These are phyloP conservation scores for Campylomormyrus numenius DNA, from an alignment of 2,113 vertebrate species.

Conservation along the genomic window DNA sequence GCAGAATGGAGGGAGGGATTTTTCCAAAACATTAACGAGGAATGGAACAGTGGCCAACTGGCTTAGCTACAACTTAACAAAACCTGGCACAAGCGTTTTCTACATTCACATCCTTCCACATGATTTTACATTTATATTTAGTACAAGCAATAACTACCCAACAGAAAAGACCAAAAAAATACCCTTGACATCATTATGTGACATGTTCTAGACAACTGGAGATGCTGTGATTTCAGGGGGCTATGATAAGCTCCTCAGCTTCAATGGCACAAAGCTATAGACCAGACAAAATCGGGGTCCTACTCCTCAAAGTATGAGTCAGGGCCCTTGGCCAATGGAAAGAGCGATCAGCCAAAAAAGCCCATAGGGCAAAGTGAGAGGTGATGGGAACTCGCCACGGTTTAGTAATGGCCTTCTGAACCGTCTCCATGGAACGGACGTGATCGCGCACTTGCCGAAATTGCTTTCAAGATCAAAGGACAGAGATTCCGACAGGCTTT, in stretches of 20 bases:
- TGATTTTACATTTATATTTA: not conserved
- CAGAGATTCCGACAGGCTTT: not conserved
- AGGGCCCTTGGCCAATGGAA: not conserved
- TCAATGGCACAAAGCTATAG: not conserved
- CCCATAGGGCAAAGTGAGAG: not conserved
- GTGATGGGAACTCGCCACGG: not conserved
- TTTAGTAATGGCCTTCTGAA: not conserved
- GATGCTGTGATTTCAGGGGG: not conserved
- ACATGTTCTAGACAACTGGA: not conserved
- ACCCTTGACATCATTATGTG: not conserved
- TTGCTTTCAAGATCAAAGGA: conserved; percentile 13
- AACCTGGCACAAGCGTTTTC: not conserved
- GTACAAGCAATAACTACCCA: not conserved
- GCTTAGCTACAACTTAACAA: not conserved
- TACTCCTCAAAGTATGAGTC: not conserved
- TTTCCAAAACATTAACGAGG: not conserved
- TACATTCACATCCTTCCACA: not conserved
- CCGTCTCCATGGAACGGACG: not conserved
- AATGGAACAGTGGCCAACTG: not conserved
- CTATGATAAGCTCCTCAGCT: not conserved
- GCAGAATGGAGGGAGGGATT: not conserved
- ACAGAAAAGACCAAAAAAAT: not conserved
- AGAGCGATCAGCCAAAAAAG: not conserved
- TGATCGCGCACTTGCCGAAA: not conserved
- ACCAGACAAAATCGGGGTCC: not conserved